Base-by-base conservation (phyloP, 2,888 invertebrate species). In the Alloscopus bannaensis region DNA sequence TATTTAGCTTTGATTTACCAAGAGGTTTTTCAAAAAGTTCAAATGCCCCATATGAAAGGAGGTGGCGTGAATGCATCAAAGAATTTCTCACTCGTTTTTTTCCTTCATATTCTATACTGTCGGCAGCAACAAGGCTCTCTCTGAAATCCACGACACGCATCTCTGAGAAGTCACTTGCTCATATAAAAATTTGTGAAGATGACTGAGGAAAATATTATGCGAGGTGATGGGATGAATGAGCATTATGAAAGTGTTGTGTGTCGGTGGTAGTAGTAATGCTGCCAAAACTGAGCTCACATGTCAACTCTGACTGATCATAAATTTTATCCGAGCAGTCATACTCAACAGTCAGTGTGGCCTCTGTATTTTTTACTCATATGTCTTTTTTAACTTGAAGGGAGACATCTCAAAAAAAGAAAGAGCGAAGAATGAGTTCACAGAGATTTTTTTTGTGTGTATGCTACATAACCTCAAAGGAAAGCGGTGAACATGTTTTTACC, bases 241-340 rank as follows among this genome's bases (percentile, higher is more conserved):
- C 69, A 70, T 40, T 59, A 70, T 68, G 59, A 70, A 68, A 68
- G 69, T 70, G 70, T 70, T 69, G n/a, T 68, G 45, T 42, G 60
- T 59, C 69, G 68, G 45, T 45, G 45, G 3, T 16, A 18, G 45
- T 45, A 16, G 8, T 59, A 70, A 45, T 70, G 31, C 70, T 70
- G 70, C 70, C 70, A 60, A 70, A 70, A 70, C 28, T 70, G 70
- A 70, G 47, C 64, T 64, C 72, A 64, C 64, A 73, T 55, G 72
- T 73, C 72, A 73, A 73, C 64, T 73, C 71, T 73, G 72, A 73
- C 72, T 73, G 72, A 73, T 73, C 72, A 73, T 73, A 73, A 73
- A 73, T 73, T 73, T 73, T 73, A 73, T 73, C 72, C 47, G 45
- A 13, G 18, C 45, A 45, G 8, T 45, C 45, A 45, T 45, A 60